phyloP scores from a whole-genome alignment of 2,888 invertebrate genomes.

The Nasonovia ribisnigri region DNA sequence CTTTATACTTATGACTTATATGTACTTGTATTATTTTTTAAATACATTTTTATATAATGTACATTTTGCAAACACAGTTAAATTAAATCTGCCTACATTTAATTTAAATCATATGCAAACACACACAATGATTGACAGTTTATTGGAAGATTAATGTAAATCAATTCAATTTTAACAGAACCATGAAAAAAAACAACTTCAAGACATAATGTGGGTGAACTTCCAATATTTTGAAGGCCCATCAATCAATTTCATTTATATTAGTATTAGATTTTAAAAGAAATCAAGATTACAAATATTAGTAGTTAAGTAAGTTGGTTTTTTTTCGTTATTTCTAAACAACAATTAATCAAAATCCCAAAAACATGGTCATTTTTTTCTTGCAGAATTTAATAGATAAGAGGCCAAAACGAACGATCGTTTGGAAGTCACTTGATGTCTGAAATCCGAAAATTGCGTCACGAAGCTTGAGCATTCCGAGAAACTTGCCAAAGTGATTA shows the following conservation, averaged over 20 bases:
- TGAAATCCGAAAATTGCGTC: neutral
- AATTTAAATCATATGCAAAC: neutral
- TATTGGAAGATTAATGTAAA: neutral
- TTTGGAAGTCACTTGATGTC: neutral
- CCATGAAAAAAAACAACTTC: neutral
- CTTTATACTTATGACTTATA: neutral
- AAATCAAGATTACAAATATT: neutral
- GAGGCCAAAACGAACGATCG: neutral
- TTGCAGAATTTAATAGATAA: neutral
- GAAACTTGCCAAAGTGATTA: conserved; percentile 22
- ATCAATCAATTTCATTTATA: neutral
- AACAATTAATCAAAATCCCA: neutral
- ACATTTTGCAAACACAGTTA: neutral
- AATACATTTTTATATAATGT: neutral
- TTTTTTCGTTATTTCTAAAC: neutral
- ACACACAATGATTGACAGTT: neutral
- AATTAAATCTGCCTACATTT: neutral
- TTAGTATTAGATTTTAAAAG: neutral
- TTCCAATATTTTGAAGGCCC: neutral
- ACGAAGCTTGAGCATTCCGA: neutral
- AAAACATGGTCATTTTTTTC: neutral
- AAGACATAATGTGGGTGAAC: neutral
- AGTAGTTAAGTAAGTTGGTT: neutral
- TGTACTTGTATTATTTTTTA: neutral
- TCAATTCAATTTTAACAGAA: neutral